Evolutionary conservation across 2,113 vertebrate species (phyloP).

Genomic region (Stegastes partitus): DNA sequence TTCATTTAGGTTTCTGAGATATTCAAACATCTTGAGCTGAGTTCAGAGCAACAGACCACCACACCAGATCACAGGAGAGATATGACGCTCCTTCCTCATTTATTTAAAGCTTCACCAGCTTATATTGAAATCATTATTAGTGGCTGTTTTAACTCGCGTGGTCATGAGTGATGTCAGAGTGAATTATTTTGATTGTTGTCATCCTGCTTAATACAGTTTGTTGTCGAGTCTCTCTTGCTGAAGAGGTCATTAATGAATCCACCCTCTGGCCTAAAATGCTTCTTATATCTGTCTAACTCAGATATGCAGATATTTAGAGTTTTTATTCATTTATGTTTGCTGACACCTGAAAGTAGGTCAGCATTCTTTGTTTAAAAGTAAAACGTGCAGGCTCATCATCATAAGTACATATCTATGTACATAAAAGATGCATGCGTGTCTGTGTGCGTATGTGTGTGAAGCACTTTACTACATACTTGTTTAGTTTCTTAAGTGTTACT

Average conservation of each 20-base stretch:
- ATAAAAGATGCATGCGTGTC: too few species aligned
- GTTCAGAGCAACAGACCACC: not conserved
- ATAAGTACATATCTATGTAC: too few species aligned
- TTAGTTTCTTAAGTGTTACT: not conserved
- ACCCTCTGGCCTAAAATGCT: too few species aligned
- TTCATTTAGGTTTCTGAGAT: not conserved
- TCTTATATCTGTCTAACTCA: too few species aligned
- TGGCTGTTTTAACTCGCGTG: not conserved
- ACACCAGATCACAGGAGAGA: not conserved
- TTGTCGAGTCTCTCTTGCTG: not conserved
- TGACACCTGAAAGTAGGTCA: too few species aligned
- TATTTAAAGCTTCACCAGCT: not conserved
- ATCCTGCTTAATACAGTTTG: not conserved
- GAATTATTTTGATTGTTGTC: not conserved
- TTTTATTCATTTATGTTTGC: too few species aligned
- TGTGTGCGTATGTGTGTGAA: too few species aligned
- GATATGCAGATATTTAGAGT: too few species aligned
- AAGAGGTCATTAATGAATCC: too few species aligned
- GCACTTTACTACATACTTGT: too few species aligned
- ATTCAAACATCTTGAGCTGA: not conserved
- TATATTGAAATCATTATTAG: not conserved
- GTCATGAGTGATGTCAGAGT: not conserved
- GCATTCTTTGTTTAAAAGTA: too few species aligned
- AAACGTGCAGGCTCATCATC: not conserved
- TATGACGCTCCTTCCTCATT: not conserved